Percentiles rank a stretch among this genome's conserved stretches.
phyloP scores from a whole-genome alignment of 2,113 vertebrate genomes.

The Zosterops japonicus region DNA sequence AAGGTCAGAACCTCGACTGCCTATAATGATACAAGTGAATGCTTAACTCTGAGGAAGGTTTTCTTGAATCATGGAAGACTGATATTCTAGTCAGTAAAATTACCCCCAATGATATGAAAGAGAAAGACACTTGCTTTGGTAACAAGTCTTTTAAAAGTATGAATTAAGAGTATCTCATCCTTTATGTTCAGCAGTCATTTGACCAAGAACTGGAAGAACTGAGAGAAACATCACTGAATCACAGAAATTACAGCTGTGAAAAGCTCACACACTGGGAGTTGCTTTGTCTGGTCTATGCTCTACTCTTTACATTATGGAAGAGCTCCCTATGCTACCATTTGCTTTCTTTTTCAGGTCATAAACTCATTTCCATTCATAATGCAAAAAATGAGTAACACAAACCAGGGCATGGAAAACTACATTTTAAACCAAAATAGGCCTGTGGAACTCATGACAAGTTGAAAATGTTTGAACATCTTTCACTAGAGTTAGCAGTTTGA shows the following conservation, averaged over 20 bases:
- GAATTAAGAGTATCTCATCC: background rate
- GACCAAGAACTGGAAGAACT: background rate
- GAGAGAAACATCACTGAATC: background rate
- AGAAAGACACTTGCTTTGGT: background rate
- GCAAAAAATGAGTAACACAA: background rate
- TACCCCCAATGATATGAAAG: background rate
- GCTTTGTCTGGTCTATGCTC: background rate
- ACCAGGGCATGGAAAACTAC: background rate
- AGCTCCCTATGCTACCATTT: background rate
- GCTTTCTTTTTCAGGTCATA: background rate
- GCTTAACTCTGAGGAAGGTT: background rate
- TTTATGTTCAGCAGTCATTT: background rate
- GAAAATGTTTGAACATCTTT: conserved; percentile 1
- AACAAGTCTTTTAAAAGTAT: background rate
- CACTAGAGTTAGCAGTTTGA: background rate
- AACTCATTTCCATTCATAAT: background rate
- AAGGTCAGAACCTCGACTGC: background rate
- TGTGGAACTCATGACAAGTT: background rate
- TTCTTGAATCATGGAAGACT: background rate
- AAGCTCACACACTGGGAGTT: background rate
- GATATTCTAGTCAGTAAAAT: background rate
- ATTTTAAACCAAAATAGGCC: background rate
- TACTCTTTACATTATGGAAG: background rate
- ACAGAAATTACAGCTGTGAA: background rate
- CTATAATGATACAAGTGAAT: background rate